Percentiles rank a stretch among this genome's conserved stretches.
Conservation (phyloP, 2,888 invertebrate genomes). For the Meiosimyza decipiens region DNA sequence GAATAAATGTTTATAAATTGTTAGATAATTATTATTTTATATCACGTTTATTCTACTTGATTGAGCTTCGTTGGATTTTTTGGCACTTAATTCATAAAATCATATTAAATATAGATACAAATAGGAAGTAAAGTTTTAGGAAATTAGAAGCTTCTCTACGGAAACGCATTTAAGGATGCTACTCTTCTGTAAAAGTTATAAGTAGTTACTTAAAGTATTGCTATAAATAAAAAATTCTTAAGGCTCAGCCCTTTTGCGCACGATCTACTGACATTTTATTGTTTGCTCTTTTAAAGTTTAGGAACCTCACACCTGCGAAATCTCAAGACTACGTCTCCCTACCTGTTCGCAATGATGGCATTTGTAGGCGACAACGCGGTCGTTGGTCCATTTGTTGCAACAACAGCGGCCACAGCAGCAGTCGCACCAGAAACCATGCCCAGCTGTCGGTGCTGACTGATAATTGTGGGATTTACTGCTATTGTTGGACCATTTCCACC, state of each 20-base stretch:
- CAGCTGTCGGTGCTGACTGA: slow-evolving; percentile 53
- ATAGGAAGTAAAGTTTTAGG: no score
- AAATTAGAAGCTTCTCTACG: no score
- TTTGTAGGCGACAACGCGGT: slow-evolving; percentile 62
- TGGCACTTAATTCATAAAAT: no score
- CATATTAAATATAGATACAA: no score
- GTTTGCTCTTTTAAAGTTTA: slow-evolving; percentile 31
- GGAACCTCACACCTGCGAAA: slow-evolving; percentile 19
- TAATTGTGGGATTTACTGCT: slow-evolving; percentile 28
- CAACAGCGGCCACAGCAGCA: slow-evolving; percentile 28
- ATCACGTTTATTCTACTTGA: no score
- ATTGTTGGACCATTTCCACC: slow-evolving; percentile 26
- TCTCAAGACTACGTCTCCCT: slow-evolving; percentile 44
- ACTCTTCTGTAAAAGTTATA: no score
- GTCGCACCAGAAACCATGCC: slow-evolving; percentile 48
- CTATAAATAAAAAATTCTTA: slow-evolving; percentile 1
- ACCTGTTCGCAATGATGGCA: slow-evolving; percentile 64
- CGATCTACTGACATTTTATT: slow-evolving; percentile 27
- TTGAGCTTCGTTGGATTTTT: no score
- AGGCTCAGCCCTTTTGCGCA: slow-evolving; percentile 40
- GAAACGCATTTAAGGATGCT: no score
- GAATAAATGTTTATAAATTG: no score
- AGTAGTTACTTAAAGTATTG: no score
- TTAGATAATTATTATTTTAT: no score
- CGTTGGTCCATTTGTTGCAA: slow-evolving; percentile 50